A percentile compares a stretch with the other conserved stretches of the same genome.
phyloP scores from a whole-genome alignment of 2,797 vertebrate genomes.

The Diceros bicornis region DNA sequence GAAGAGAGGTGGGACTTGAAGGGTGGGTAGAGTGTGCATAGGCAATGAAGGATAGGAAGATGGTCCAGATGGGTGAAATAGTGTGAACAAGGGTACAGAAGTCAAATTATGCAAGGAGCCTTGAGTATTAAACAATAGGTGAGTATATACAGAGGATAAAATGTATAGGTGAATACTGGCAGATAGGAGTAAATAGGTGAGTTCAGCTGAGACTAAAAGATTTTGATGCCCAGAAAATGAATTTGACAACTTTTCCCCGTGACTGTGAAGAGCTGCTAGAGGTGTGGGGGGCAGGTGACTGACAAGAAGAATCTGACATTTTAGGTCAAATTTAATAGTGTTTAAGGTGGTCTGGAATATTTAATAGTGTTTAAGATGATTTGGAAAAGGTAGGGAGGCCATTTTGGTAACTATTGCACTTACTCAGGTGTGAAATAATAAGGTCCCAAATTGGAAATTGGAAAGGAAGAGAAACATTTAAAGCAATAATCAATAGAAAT shows the following conservation, averaged over 20 bases:
- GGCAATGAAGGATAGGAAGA: background rate
- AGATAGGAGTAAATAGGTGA: background rate
- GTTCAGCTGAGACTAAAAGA: background rate
- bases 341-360: background rate
- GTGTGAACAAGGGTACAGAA: background rate
- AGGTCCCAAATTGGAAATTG: background rate
- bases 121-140: background rate
- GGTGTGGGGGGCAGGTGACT: background rate
- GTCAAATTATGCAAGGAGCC: background rate
- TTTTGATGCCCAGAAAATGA: slow-evolving; percentile 11
- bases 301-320: background rate
- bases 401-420: background rate
- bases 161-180: background rate
- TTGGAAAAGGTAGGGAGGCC: background rate
- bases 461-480: slow-evolving; percentile 11
- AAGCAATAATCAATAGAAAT: slow-evolving; percentile 8
- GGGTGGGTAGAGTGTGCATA: background rate
- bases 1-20: background rate
- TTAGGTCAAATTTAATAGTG: background rate
- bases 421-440: background rate
- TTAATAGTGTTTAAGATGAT: background rate
- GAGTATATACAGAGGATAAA: background rate
- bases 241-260: background rate
- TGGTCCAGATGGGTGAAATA: background rate
- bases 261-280: background rate